Evolutionary conservation across 2,113 vertebrate species (phyloP).

Genomic region (Alouatta palliata): DNA sequence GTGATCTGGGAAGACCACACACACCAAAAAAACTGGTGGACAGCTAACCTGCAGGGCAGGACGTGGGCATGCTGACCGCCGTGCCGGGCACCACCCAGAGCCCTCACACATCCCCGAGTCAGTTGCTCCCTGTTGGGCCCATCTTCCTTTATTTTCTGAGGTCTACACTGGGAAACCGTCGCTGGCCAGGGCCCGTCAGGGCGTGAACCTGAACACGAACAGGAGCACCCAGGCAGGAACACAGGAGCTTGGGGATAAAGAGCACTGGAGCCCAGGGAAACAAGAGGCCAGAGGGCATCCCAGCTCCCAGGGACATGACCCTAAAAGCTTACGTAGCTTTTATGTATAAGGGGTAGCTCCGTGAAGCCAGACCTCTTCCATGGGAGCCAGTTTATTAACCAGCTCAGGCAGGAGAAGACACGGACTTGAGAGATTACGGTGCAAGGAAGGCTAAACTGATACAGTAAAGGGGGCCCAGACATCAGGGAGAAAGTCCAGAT

Average conservation of each 20-base stretch:
- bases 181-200: neutral
- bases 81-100: rapidly evolving
- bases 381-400: too few species aligned
- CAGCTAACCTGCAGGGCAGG: neutral
- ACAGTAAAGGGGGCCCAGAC: neutral
- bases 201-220: neutral
- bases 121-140: neutral
- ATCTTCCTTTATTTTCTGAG: neutral
- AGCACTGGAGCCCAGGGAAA: neutral
- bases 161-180: neutral
- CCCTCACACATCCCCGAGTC: rapidly evolving
- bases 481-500: neutral
- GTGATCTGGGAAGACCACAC: neutral
- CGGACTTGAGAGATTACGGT: rapidly evolving
- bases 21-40: neutral
- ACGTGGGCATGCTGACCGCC: rapidly evolving
- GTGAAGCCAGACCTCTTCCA: neutral
- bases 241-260: neutral
- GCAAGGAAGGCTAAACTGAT: neutral
- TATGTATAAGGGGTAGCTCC: neutral
- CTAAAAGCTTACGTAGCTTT: neutral
- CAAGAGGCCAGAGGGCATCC: too few species aligned
- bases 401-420: rapidly evolving
- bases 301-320: neutral
- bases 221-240: neutral